Percentiles rank a stretch among this genome's conserved stretches.
These are phyloP conservation scores for Rutpela maculata DNA, from an alignment of 2,888 invertebrate genomes.

Conservation along the genomic window DNA sequence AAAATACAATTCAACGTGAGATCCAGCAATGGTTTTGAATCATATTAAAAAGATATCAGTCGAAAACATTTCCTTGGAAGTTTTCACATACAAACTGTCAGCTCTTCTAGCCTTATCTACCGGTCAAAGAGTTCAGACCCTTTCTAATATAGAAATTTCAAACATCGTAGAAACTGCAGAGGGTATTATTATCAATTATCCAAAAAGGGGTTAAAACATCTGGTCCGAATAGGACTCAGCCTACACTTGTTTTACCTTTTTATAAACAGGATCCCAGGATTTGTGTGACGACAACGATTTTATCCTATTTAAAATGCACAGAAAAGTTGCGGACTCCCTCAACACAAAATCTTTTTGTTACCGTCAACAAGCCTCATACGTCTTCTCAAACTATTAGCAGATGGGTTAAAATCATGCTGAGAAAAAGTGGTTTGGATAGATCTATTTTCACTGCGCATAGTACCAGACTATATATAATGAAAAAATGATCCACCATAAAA, in stretches of 20 bases:
- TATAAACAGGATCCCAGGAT: conserved; percentile 5
- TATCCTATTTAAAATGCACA: neutral
- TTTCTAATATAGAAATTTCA: neutral
- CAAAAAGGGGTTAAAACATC: neutral
- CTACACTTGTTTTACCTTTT: conserved; percentile 18
- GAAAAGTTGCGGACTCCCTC: neutral
- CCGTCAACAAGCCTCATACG: conserved; percentile 42
- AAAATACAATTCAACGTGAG: neutral
- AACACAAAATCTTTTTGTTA: conserved; percentile 24
- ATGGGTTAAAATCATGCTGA: conserved; percentile 43
- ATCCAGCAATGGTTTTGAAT: neutral
- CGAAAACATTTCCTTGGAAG: neutral
- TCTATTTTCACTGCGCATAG: conserved; percentile 54
- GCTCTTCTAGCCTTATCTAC: conserved; percentile 22
- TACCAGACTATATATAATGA: too few relatives aligned
- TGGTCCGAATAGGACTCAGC: neutral
- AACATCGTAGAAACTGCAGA: conserved; percentile 7
- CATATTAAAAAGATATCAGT: neutral
- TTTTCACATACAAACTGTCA: neutral
- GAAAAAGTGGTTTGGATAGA: conserved; percentile 56
- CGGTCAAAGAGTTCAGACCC: conserved; percentile 20
- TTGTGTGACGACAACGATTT: conserved; percentile 14
- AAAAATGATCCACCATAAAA: too few relatives aligned
- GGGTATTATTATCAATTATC: neutral
- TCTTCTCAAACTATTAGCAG: conserved; percentile 33